phyloP scores from a whole-genome alignment of 1,140 invertebrate species.

The Mylabris phalerata region DNA sequence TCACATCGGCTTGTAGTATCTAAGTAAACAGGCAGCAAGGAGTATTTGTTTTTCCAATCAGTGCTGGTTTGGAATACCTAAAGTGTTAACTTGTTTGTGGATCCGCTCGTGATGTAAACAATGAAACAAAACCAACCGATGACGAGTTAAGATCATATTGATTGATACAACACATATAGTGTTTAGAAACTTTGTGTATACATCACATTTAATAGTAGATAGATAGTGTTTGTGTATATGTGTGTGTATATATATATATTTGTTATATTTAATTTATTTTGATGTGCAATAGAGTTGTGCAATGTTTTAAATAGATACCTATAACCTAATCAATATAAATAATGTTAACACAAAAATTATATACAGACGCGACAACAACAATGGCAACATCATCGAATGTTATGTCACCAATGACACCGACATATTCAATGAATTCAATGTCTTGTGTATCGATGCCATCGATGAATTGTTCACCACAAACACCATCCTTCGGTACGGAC shows the following conservation, averaged over 20 bases:
- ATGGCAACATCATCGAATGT: slow-evolving; percentile 31
- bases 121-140: slow-evolving; percentile 42
- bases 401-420: slow-evolving; percentile 59
- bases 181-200: slow-evolving; percentile 10
- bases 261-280: neutral
- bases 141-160: slow-evolving; percentile 40
- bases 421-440: slow-evolving; percentile 75
- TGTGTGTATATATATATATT: neutral
- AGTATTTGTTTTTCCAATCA: slow-evolving; percentile 46
- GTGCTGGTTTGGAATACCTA: slow-evolving; percentile 44
- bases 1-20: slow-evolving; percentile 45
- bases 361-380: slow-evolving; percentile 44
- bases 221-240: neutral
- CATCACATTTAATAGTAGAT: neutral
- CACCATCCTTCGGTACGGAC: slow-evolving; percentile 51
- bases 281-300: slow-evolving; percentile 21
- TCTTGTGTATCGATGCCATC: slow-evolving; percentile 58
- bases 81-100: slow-evolving; percentile 45
- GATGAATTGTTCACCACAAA: slow-evolving; percentile 61
- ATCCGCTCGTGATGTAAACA: slow-evolving; percentile 44
- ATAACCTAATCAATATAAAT: neutral
- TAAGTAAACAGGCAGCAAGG: slow-evolving; percentile 44
- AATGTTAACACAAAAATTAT: slow-evolving; percentile 46
- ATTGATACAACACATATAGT: slow-evolving; percentile 24
- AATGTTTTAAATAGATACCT: slow-evolving; percentile 1